phyloP scores from a whole-genome alignment of 2,888 invertebrate genomes.

The Disparrhopalites patrizii region DNA sequence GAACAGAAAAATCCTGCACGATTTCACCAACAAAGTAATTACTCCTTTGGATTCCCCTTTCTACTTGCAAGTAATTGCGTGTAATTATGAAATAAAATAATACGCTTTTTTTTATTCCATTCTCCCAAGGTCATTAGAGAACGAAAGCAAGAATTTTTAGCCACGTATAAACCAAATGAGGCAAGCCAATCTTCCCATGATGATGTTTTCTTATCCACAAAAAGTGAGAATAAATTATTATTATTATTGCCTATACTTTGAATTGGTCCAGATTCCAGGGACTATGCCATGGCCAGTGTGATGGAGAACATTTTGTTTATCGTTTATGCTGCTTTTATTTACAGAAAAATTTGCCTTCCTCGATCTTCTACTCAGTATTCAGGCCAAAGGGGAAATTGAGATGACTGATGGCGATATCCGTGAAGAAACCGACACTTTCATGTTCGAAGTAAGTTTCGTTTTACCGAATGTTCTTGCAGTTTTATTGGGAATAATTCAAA shows the following conservation, averaged over 20 bases:
- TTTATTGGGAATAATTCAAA: no score
- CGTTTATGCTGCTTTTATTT: not conserved
- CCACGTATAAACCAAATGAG: not conserved
- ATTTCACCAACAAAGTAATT: conserved; percentile 7
- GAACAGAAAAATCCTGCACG: conserved; percentile 1
- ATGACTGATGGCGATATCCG: conserved; percentile 75
- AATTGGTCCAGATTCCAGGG: no score
- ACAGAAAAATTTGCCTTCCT: conserved; percentile 53
- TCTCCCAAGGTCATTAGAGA: conserved; percentile 1
- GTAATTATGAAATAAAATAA: not conserved
- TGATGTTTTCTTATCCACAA: no score
- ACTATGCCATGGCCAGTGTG: not conserved
- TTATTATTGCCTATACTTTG: no score
- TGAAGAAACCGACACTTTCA: conserved; percentile 66
- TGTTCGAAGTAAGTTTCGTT: conserved; percentile 63
- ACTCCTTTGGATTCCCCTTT: no score
- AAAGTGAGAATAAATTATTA: no score
- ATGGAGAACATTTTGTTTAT: not conserved
- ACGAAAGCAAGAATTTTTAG: not conserved
- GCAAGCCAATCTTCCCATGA: not conserved
- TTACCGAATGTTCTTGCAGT: not conserved
- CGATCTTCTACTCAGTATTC: conserved; percentile 58
- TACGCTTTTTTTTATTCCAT: not conserved
- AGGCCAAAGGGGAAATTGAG: conserved; percentile 50
- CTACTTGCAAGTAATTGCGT: not conserved